Base-by-base conservation (phyloP, 2,888 invertebrate species). In the Lycocerus yunnanus region DNA sequence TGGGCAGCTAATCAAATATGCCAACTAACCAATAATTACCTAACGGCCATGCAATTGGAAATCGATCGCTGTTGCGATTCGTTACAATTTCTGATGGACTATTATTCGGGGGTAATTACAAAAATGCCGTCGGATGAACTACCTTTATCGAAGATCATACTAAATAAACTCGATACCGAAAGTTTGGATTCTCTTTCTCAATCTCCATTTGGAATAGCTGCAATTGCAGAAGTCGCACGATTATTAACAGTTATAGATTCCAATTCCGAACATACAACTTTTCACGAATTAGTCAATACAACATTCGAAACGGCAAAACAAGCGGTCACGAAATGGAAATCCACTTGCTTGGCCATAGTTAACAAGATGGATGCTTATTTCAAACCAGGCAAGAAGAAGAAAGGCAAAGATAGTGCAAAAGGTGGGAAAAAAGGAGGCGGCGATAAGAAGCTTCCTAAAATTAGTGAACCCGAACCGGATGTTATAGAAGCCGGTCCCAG, bases 21-120 rank as follows among this genome's bases (percentile, higher is more conserved):
- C 15, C 86, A 89, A 66, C 85, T 92, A 80, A 86, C 86, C 1
- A 91, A 92, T 80, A 87, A 89, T 21, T 91, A 89, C 78, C 86
- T 90, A 65, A 89, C 88, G 1, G 88, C 89, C 63, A 87, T 91
- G 86, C 92, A 92, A 83, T 81, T 89, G n/a, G 93, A 93, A 86
- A 68, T 91, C 11, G 91, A 92, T 81, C 87, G 92, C 66, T 86
- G 88, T 86, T 85, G 86, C 15, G 86, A 87, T 74, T 87, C 87
- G 5, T 66, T 88, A 15, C 86, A 86, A 66, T 78, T 89, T 6
- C 63, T 89, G 3, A 84, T 85, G 13, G 88, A 89, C 80, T 89
- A 89, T 81, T 89, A 88, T 74, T 79, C 80, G 0, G 84, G 84
- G 0, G 83, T 86, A 79, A 80, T 87, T 13, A 84, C 83, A 0